Evolutionary conservation across 1,140 invertebrate species (phyloP), one percentile per base, ranked within the genome.

Genomic region (Centruroides vittatus): DNA sequence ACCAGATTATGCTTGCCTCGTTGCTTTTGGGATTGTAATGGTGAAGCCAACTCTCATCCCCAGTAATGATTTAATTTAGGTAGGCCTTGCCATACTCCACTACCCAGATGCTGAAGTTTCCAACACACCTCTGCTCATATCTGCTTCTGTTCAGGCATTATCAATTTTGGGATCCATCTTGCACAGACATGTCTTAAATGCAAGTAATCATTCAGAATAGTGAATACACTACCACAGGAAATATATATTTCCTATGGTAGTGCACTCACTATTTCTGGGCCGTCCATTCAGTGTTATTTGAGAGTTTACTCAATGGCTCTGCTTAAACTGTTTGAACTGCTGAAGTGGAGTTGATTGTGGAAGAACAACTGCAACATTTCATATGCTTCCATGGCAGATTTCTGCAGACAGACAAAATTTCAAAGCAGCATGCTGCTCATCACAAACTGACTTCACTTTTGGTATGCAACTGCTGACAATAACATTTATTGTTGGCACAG

Each of bases 201-300:
- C 54, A 55, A 23, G 36, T 41, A 23, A 3, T 55, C 54, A 11
- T 55, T 9, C 54, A 55, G 1, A 55, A 34, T 55, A 13, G 54
- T 55, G 54, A 55, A 55, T 55, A 11, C 54, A 55, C 54, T 55
- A 55, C 54, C 54, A 34, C 34, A n/a, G 12, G 49, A 51, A n/a
- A 51, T 51, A 12, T 2, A 51, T 51, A 51, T 12, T 51, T 51
- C 49, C 2, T 51, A 23, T 23, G 23, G 23, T 23, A 23, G 23
- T 23, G 23, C 23, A 23, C 23, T 23, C 23, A 23, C 23, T 23
- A 23, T 23, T 23, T 2, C 23, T 23, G 23, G 23, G 23, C 23
- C 0, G 23, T 23, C 23, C 23, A 23, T 23, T 34, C 49, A 51
- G 49, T 12, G 49, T 51, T 51, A 34, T 51, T 12, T n/a, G 12